Evolutionary conservation across 1,140 invertebrate species (phyloP).

Genomic region (Zophobas morio): DNA sequence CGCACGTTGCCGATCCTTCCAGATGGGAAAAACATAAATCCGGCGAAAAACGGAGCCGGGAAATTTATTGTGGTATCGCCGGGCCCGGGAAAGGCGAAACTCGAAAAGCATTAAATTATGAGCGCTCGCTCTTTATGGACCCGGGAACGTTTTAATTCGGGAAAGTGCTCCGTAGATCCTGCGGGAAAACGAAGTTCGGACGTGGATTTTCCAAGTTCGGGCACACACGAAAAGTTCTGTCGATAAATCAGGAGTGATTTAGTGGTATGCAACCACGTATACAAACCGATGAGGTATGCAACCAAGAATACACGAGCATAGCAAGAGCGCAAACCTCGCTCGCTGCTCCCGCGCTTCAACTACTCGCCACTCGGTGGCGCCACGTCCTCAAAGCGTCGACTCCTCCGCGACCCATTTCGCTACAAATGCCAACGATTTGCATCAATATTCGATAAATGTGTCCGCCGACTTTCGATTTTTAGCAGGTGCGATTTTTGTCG

Average conservation of each 20-base stretch:
- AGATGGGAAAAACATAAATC: conserved; percentile 30
- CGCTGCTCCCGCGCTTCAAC: not conserved
- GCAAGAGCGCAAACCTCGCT: not conserved
- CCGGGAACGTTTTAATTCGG: conserved; percentile 33
- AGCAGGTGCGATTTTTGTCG: not conserved
- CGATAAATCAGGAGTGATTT: not conserved
- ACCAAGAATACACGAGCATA: not conserved
- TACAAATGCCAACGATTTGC: not conserved
- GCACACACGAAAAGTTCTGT: not conserved
- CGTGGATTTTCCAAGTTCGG: not conserved
- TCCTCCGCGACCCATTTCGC: too few relatives aligned
- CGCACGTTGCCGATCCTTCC: too few relatives aligned
- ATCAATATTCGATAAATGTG: conserved; percentile 14
- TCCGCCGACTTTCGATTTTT: conserved; percentile 29
- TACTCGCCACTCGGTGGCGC: too few relatives aligned
- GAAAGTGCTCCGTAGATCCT: conserved; percentile 2
- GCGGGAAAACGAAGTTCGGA: not conserved
- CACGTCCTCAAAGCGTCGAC: too few relatives aligned
- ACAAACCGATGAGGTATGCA: not conserved
- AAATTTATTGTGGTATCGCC: conserved; percentile 30
- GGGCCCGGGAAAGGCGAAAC: conserved; percentile 19
- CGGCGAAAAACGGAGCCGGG: conserved; percentile 7
- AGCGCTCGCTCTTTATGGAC: conserved; percentile 21
- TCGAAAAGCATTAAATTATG: conserved; percentile 37
- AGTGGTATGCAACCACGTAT: conserved; percentile 3